phyloP scores from a whole-genome alignment of 2,113 vertebrate genomes.

The Aptenodytes patagonicus region DNA sequence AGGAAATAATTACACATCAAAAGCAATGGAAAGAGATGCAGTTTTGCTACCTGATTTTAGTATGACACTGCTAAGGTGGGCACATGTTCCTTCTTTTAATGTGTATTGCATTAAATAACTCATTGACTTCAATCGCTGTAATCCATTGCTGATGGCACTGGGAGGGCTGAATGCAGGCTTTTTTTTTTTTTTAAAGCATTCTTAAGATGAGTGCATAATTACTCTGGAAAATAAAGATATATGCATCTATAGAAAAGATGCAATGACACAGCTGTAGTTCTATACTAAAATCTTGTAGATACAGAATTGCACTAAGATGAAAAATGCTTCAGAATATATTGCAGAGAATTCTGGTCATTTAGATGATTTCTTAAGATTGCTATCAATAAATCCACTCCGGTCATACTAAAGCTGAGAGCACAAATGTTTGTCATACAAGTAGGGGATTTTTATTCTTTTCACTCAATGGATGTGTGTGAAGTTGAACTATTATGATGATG shows the following conservation, averaged over 20 bases:
- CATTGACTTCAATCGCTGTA: not conserved
- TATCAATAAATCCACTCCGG: not conserved
- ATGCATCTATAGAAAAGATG: not conserved
- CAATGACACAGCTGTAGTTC: not conserved
- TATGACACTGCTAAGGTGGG: not conserved
- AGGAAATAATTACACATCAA: not conserved
- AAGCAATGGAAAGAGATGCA: not conserved
- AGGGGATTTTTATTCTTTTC: not conserved
- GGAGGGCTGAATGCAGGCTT: not conserved
- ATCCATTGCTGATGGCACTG: not conserved
- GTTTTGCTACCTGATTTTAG: not conserved
- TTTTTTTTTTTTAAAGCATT: not conserved
- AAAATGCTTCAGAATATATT: not conserved
- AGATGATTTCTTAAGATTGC: not conserved
- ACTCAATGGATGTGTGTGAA: not conserved
- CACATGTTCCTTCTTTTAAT: not conserved
- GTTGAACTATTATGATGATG: not conserved
- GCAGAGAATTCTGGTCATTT: not conserved
- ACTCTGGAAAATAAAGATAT: not conserved
- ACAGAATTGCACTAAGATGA: not conserved
- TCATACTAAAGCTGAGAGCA: not conserved
- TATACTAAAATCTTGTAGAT: not conserved
- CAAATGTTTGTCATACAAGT: not conserved
- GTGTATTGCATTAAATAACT: not conserved
- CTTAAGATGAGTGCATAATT: not conserved